Evolutionary conservation across 1,140 invertebrate genomes (phyloP).

Genomic region (Drosophila mauritiana): DNA sequence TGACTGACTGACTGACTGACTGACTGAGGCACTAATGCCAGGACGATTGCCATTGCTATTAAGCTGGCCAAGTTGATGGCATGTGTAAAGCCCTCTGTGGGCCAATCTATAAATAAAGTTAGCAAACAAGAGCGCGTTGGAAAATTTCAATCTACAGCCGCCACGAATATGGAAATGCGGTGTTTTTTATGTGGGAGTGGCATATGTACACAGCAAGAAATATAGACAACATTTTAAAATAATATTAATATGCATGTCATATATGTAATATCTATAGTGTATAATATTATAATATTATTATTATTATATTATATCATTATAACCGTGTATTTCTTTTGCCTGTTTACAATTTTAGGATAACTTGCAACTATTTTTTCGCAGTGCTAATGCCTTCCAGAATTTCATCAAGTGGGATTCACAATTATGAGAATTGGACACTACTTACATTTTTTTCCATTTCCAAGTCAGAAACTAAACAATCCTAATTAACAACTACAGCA

Average conservation of each 20-base stretch:
- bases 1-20: not conserved
- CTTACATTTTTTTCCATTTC: not conserved
- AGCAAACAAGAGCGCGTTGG: constrained; percentile 14
- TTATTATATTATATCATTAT: too few species aligned
- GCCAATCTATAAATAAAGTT: constrained; percentile 58
- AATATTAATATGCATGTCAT: not conserved
- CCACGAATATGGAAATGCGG: constrained; percentile 18
- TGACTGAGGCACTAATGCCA: constrained; percentile 25
- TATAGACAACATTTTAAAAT: not conserved
- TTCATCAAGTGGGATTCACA: not conserved
- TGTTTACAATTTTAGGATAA: too few species aligned
- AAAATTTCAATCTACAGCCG: constrained; percentile 25
- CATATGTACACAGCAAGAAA: not conserved
- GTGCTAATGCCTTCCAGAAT: not conserved
- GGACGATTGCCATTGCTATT: constrained; percentile 34
- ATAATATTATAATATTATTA: too few species aligned
- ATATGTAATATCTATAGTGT: not conserved
- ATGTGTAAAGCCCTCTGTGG: constrained; percentile 35
- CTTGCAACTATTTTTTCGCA: not conserved
- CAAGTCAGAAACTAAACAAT: not conserved
- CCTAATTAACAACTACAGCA: not conserved
- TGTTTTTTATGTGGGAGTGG: not conserved
- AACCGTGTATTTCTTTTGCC: too few species aligned
- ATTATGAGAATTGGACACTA: not conserved
- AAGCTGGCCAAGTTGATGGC: constrained; percentile 34